phyloP scores from a whole-genome alignment of 37 sponge, comb jelly and placozoan species.

The Ephydatia muelleri region DNA sequence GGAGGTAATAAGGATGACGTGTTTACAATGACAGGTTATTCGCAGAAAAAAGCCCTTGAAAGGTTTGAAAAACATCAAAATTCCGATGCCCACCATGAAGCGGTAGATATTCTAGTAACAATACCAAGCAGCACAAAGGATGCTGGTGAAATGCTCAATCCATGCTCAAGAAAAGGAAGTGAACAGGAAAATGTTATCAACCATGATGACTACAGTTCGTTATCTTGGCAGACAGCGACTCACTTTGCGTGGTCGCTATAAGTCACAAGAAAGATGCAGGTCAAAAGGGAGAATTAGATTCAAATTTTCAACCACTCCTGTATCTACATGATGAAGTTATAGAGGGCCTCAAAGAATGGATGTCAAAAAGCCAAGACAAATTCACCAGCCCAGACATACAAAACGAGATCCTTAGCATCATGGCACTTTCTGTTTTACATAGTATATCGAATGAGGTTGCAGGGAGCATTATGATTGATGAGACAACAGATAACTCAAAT shows the following conservation, averaged over 20 bases:
- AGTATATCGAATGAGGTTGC: background rate
- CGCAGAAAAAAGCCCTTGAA: slow-evolving; percentile 44
- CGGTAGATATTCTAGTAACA: too few relatives aligned
- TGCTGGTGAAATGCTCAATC: slow-evolving; percentile 30
- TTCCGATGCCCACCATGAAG: too few relatives aligned
- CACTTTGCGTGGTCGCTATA: slow-evolving; percentile 25
- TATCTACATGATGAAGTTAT: slow-evolving; percentile 24
- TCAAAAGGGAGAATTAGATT: slow-evolving; percentile 7
- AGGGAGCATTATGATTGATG: slow-evolving; percentile 52
- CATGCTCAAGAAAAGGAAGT: too few relatives aligned
- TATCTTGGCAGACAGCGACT: slow-evolving; percentile 33
- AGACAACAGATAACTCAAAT: slow-evolving; percentile 38
- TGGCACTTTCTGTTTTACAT: too few relatives aligned
- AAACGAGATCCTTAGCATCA: slow-evolving; percentile 35
- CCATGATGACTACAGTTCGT: slow-evolving; percentile 22
- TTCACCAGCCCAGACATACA: slow-evolving; percentile 43
- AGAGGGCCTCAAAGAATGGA: too few relatives aligned
- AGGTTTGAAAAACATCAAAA: too few relatives aligned
- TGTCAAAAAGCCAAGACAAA: too few relatives aligned
- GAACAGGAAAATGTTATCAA: slow-evolving; percentile 22
- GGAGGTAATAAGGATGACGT: slow-evolving; percentile 12
- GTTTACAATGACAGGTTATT: slow-evolving; percentile 11
- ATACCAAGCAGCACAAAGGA: slow-evolving; percentile 31
- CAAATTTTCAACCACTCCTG: slow-evolving; percentile 48
- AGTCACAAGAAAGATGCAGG: background rate